Base-by-base conservation (phyloP, 2,888 invertebrate species). In the Mythimna impura region DNA sequence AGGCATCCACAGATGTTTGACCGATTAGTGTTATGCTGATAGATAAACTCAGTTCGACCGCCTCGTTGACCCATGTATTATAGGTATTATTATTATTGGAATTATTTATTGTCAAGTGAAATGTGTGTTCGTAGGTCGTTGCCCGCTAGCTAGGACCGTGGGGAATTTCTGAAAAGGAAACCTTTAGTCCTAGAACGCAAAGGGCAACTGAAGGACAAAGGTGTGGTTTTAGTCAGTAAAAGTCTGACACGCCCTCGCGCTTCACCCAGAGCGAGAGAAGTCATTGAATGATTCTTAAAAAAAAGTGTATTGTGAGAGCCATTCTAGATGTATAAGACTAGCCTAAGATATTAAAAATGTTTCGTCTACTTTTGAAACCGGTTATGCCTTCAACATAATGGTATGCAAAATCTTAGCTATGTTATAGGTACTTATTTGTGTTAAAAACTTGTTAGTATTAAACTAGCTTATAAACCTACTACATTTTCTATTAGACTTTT, bases 1-100 rank as follows among this genome's bases (percentile, higher is more conserved):
- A 8, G 47, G 60, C 76, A 36, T 3, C 20, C 50, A 30, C 70
- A 20, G 14, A 25, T 3, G 12, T 47, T 75, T 80, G 81, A 60
- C 81, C 65, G 65, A 54, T 80, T 54, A 36, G 12, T 5, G 12
- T 55, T 36, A 34, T 22, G 2, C 17, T 62, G 34, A 62, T 43
- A 25, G 3, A 0, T 17, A 30, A n/a, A n/a, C 9, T 71, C 34
- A 47, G 34, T 30, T 50, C 8, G 10, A 36, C 7, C 6, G n/a
- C 2, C 3, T 52, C 30, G 25, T 30, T 25, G 12, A 47, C 6
- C 47, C 47, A 17, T 47, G 36, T 50, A 36, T 25, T 50, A 36
- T 25, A 50, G 47, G 14, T 47, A 50, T 50, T 50, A 52, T 57
- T 57, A 12, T 54, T 54, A 3, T 22, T 10, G 12, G 8, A 50